phyloP scores from a whole-genome alignment of 2,888 invertebrate species.

The Pheosia gnoma region DNA sequence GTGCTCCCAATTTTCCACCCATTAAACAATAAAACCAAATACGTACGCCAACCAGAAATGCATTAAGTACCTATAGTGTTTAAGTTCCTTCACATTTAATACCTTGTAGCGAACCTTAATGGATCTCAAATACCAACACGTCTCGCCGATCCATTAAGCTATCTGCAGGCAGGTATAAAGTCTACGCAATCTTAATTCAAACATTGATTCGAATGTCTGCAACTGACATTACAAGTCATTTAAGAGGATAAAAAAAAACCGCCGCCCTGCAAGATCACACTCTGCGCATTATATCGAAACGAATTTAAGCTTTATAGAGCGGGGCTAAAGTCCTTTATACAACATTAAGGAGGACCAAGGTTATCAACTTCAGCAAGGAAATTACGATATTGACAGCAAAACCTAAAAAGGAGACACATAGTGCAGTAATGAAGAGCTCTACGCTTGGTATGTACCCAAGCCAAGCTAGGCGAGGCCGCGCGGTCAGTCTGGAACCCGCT shows the following conservation, averaged over 20 bases:
- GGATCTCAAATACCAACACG: slow-evolving; percentile 12
- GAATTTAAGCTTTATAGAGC: not conserved
- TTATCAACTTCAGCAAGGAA: too few species aligned
- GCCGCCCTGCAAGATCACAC: slow-evolving; percentile 23
- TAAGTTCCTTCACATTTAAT: slow-evolving; percentile 26
- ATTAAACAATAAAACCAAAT: not conserved
- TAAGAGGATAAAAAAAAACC: slow-evolving; percentile 12
- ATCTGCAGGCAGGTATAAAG: not conserved
- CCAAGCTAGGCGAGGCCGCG: too few species aligned
- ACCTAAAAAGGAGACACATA: too few species aligned
- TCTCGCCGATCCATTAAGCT: slow-evolving; percentile 24
- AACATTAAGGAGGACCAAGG: not conserved
- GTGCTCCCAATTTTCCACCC: not conserved
- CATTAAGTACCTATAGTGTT: not conserved
- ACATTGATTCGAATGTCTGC: slow-evolving; percentile 15
- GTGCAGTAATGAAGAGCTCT: too few species aligned
- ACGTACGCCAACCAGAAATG: not conserved
- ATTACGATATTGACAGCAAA: too few species aligned
- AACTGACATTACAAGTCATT: slow-evolving; percentile 29
- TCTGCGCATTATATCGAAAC: slow-evolving; percentile 1
- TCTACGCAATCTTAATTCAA: slow-evolving; percentile 13
- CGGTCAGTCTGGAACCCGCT: too few species aligned
- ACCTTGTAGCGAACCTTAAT: slow-evolving; percentile 9
- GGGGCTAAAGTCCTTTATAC: not conserved
- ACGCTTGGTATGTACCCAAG: too few species aligned